These are phyloP conservation scores for Arion vulgaris DNA, from an alignment of 1,140 invertebrate genomes.

Conservation along the genomic window DNA sequence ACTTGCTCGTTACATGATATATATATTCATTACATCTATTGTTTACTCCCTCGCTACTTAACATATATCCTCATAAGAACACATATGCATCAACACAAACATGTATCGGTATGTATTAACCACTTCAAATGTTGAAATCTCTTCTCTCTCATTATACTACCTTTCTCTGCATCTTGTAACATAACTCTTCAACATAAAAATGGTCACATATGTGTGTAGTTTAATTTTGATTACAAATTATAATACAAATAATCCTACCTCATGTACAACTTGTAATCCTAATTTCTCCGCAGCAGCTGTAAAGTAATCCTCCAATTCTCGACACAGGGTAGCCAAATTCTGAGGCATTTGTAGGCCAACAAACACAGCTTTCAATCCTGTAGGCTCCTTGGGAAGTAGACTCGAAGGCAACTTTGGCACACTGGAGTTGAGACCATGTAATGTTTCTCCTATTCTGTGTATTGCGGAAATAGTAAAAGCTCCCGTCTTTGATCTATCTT, in stretches of 20 bases:
- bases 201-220: too few relatives aligned
- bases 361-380: constrained; percentile 34
- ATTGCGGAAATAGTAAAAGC: constrained; percentile 27
- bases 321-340: neutral
- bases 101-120: too few relatives aligned
- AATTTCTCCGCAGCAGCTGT: constrained; percentile 2
- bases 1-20: too few relatives aligned
- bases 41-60: too few relatives aligned
- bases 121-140: too few relatives aligned
- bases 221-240: too few relatives aligned
- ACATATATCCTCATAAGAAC: too few relatives aligned
- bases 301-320: constrained; percentile 31
- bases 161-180: too few relatives aligned
- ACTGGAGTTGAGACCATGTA: constrained; percentile 18
- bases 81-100: too few relatives aligned
- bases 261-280: constrained; percentile 16
- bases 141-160: too few relatives aligned
- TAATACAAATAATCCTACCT: neutral
- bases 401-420: constrained; percentile 12
- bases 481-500: constrained; percentile 24
- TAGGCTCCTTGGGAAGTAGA: constrained; percentile 28
- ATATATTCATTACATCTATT: too few relatives aligned
- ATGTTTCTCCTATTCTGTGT: constrained; percentile 19
- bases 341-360: constrained; percentile 34
- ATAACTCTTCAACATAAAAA: too few relatives aligned